Conservation (phyloP, 2,797 vertebrate genomes). For the Pseudochirops corinnae region DNA sequence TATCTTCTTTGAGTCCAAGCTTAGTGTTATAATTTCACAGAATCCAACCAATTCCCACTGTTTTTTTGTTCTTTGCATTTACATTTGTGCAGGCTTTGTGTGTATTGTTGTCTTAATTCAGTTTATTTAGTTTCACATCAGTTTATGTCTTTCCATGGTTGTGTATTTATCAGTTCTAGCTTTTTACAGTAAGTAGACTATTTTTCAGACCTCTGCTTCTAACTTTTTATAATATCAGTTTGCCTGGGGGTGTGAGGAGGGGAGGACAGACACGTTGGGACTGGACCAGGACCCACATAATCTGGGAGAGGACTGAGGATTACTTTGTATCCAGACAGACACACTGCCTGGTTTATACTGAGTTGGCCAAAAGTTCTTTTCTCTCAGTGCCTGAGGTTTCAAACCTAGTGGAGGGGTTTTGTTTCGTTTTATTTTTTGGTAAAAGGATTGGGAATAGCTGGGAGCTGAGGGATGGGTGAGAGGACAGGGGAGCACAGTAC, state of each 20-base stretch:
- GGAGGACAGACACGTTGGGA: not conserved
- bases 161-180: not conserved
- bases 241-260: fast-evolving
- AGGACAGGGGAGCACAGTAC: too few species aligned
- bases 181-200: not conserved
- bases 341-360: not conserved
- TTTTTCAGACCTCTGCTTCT: not conserved
- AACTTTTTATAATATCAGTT: not conserved
- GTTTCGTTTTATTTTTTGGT: too few species aligned
- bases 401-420: too few species aligned
- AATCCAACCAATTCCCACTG: not conserved
- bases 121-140: not conserved
- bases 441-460: too few species aligned
- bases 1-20: not conserved
- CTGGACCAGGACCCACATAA: fast-evolving
- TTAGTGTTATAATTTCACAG: not conserved
- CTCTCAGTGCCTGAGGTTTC: not conserved
- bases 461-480: too few species aligned
- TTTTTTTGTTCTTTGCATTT: not conserved
- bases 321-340: not conserved
- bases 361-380: not conserved
- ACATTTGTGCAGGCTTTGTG: not conserved
- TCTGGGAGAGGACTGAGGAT: not conserved
- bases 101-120: not conserved
- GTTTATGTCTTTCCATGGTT: not conserved